Conservation (phyloP, 2,113 vertebrate genomes). For the Ameiurus melas region DNA sequence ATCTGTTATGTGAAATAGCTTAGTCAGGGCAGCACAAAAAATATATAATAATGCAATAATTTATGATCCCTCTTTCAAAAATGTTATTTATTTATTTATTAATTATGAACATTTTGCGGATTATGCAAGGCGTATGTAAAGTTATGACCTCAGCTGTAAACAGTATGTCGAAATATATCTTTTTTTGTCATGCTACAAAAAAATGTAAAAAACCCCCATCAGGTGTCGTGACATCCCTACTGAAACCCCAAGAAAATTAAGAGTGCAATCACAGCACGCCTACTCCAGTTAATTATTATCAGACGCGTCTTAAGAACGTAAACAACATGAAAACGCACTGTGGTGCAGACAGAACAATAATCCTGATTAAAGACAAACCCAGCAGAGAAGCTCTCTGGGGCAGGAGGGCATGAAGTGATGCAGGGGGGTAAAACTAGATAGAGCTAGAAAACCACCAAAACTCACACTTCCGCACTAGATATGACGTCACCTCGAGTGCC, state of each 20-base stretch:
- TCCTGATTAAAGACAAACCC: neutral
- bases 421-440: neutral
- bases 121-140: no score
- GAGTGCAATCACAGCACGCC: neutral
- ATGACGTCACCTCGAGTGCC: neutral
- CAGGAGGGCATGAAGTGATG: neutral
- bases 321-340: neutral
- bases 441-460: neutral
- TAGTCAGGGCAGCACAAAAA: no score
- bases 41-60: no score
- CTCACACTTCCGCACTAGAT: neutral
- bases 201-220: no score
- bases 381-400: neutral
- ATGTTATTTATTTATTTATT: no score
- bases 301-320: neutral
- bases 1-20: no score
- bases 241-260: neutral
- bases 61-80: no score
- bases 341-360: neutral
- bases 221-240: neutral
- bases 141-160: neutral
- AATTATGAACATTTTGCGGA: no score
- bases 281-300: neutral
- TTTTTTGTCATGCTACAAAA: neutral
- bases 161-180: neutral